Conservation (phyloP, 2,888 invertebrate genomes). For the Lampropteryx suffumata region DNA sequence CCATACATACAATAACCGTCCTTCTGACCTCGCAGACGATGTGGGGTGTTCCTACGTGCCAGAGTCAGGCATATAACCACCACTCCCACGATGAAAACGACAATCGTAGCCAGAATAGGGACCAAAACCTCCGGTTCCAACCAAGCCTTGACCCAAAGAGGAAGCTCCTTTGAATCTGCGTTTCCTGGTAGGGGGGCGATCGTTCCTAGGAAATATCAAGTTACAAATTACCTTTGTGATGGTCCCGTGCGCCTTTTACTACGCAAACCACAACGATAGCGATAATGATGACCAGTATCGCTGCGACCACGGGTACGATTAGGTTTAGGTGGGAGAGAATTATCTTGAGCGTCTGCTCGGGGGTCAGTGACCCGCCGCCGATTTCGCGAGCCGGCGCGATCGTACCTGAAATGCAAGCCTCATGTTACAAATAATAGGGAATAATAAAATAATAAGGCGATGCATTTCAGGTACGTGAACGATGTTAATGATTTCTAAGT, state of each 20-base stretch:
- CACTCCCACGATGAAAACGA: constrained; percentile 95
- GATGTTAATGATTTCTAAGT: neutral
- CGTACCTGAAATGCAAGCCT: constrained; percentile 93
- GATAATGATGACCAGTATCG: constrained; percentile 95
- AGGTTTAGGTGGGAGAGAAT: constrained; percentile 95
- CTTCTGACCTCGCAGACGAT: constrained; percentile 91
- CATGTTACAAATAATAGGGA: constrained; percentile 23
- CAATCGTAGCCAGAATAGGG: constrained; percentile 93
- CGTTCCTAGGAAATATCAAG: constrained; percentile 84
- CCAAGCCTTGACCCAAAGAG: constrained; percentile 93
- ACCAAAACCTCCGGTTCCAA: constrained; percentile 95
- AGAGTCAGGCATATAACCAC: constrained; percentile 95
- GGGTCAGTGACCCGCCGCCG: constrained; percentile 85
- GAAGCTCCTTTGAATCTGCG: constrained; percentile 78
- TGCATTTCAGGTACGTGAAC: constrained; percentile 76
- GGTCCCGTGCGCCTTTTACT: constrained; percentile 91
- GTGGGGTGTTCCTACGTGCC: constrained; percentile 91
- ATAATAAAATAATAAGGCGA: constrained; percentile 50
- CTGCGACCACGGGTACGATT: constrained; percentile 96
- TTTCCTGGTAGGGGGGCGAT: constrained; percentile 90
- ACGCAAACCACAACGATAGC: constrained; percentile 97
- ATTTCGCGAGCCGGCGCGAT: constrained; percentile 94
- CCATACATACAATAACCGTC: constrained; percentile 89
- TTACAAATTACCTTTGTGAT: constrained; percentile 89
- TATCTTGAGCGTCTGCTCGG: constrained; percentile 93